A percentile compares a stretch with the other conserved stretches of the same genome.
These are phyloP conservation scores for Lates calcarifer DNA, from an alignment of 2,113 vertebrate genomes.

Conservation along the genomic window DNA sequence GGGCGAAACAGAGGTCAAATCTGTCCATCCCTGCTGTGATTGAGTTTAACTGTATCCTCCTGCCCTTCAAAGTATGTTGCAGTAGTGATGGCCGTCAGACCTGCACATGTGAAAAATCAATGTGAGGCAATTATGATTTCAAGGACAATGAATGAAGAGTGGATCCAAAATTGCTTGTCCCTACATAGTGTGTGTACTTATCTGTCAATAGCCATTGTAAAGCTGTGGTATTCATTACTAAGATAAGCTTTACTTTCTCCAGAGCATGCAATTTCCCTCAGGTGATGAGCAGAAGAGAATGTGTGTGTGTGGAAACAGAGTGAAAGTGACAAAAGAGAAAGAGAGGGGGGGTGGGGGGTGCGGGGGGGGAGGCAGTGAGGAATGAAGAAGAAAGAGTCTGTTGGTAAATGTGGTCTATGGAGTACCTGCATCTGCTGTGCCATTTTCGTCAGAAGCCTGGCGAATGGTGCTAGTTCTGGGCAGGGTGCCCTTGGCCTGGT, in stretches of 20 bases:
- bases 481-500: slow-evolving; percentile 90
- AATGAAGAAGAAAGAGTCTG: slow-evolving; percentile 34
- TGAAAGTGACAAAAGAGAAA: slow-evolving; percentile 53
- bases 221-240: slow-evolving; percentile 78
- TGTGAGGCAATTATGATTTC: slow-evolving; percentile 81
- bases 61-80: slow-evolving; percentile 69
- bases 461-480: slow-evolving; percentile 91
- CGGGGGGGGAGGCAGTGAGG: background rate
- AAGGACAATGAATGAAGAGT: slow-evolving; percentile 77
- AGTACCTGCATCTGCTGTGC: slow-evolving; percentile 86
- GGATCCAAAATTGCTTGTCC: slow-evolving; percentile 75
- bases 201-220: slow-evolving; percentile 78
- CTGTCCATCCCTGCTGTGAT: slow-evolving; percentile 42
- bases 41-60: slow-evolving; percentile 56
- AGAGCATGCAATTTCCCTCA: slow-evolving; percentile 72
- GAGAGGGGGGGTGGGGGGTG: too few relatives aligned
- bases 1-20: slow-evolving; percentile 63
- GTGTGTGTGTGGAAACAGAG: slow-evolving; percentile 41
- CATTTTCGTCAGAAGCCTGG: slow-evolving; percentile 88
- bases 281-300: slow-evolving; percentile 65
- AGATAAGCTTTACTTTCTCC: slow-evolving; percentile 79
- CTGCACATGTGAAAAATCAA: slow-evolving; percentile 76
- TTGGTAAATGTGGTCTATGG: slow-evolving; percentile 53
- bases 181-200: slow-evolving; percentile 71
- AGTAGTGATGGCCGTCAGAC: slow-evolving; percentile 53